These are phyloP conservation scores for Pseudomugil tenellus DNA, from an alignment of 2,797 vertebrate genomes.

Conservation along the genomic window DNA sequence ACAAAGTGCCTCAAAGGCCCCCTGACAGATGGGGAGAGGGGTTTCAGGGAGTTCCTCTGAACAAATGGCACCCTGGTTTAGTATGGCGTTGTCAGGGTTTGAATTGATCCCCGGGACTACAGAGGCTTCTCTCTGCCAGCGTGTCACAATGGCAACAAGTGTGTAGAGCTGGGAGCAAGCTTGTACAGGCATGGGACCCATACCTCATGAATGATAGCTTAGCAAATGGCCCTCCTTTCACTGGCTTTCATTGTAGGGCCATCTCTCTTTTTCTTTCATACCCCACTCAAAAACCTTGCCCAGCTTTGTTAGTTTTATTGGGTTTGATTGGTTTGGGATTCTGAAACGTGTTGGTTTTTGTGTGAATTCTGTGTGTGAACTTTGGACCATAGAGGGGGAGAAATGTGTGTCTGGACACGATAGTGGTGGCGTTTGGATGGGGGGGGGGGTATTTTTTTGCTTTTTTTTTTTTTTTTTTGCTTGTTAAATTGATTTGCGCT, in stretches of 20 bases:
- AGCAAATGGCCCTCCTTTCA: constrained; percentile 85
- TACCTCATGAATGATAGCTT: constrained; percentile 87
- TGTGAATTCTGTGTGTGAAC: constrained; percentile 72
- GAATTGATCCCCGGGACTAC: constrained; percentile 85
- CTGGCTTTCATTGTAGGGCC: constrained; percentile 77
- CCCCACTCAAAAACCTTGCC: constrained; percentile 76
- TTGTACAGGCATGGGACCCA: constrained; percentile 85
- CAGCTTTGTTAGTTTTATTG: constrained; percentile 82
- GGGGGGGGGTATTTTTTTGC: too few relatives aligned
- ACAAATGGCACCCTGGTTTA: constrained; percentile 86
- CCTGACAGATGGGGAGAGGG: constrained; percentile 90
- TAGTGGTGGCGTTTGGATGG: constrained; percentile 19
- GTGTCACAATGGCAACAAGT: constrained; percentile 88
- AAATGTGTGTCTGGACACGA: constrained; percentile 41
- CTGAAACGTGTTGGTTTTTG: constrained; percentile 80
- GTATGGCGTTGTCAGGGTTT: constrained; percentile 86
- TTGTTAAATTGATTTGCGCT: constrained; percentile 74
- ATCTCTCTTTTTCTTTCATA: constrained; percentile 80
- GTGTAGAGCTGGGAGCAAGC: constrained; percentile 87
- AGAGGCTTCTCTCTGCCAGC: constrained; percentile 85
- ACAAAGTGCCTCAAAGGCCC: constrained; percentile 85
- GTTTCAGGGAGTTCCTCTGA: constrained; percentile 79
- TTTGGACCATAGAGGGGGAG: constrained; percentile 33
- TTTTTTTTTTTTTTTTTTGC: constrained; percentile 73
- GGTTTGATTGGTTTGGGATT: constrained; percentile 80